Base-by-base conservation (phyloP, 2,888 invertebrate species). In the Acanthosepion esculentum region DNA sequence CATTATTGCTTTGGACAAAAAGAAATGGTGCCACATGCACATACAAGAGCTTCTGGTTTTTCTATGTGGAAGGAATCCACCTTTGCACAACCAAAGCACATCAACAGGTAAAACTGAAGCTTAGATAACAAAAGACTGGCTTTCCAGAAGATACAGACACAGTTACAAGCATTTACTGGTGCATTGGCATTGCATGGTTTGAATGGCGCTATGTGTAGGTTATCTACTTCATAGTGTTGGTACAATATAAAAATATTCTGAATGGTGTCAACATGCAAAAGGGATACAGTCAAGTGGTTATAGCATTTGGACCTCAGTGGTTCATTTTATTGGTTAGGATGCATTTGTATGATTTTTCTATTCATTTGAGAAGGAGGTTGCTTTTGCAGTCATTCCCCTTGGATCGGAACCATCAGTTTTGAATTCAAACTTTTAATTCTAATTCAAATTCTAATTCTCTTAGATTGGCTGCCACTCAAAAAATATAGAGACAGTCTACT, bases 21-120 rank as follows among this genome's bases (percentile, higher is more conserved):
- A 98, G 97, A 96, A 97, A 94, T 98, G 98, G 96, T 98, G 98
- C 96, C 98, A 98, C 97, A 98, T 98, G 96, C 98, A 98, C 53
- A 98, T 98, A 92, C 98, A 98, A 96, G 98, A 98, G 97, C 98
- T 98, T 53, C 97, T 98, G 96, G 98, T 98, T 41, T 98, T 98
- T 98, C 98, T 98, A 95, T 98, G 98, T 96, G 98, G 98, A 91
- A 97, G 97, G 96, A 96, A 95, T 94, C 98, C 98, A 95, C 98
- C 98, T 95, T 98, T 98, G 41, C 95, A 97, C 29, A 95, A 95
- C 64, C 95, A 96, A 64, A 94, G 95, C 26, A 94, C 95, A n/a
- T 95, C 94, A 33, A 64, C 64, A n/a, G 64, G 94, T 64, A 94
- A 94, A 64, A 26, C 53, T 29, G 33, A 41, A 15, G 94, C 95